Evolutionary conservation across 2,113 vertebrate genomes (phyloP), one percentile per base, ranked within the genome.

Genomic region (Nannobrachium achirus): DNA sequence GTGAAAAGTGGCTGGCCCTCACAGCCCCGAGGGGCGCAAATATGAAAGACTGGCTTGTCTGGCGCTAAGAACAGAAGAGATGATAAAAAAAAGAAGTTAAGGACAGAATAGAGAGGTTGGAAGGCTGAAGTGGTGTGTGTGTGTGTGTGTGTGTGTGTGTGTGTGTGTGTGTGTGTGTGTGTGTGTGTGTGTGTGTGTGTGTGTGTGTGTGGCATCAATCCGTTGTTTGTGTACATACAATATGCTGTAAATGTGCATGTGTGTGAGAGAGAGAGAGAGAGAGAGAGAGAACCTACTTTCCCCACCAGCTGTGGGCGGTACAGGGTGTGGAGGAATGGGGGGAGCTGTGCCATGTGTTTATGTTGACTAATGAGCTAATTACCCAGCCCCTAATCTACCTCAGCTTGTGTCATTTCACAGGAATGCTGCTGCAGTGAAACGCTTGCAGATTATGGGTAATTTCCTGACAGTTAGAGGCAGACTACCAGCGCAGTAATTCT

Each of bases 11-110:
- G 87, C 87, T 73, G 88, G 89, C 90, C 85, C 92, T 92, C 90
- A 33, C 25, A 91, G 90, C 84, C 89, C 86, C 83, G 88, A 89
- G 82, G 56, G 78, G 83, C 87, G 74, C 88, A 92, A 33, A 92
- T 94, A 92, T 95, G 91, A 96, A 95, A 94, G 91, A 87, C 74
- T 70, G 85, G 87, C 85, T 94, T 95, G 94, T 90, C 91, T 91
- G 62, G 84, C 82, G 81, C 85, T 66, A 75, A 79, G 78, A 83
- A 73, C 83, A 89, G 83, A 73, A 58, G 68, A 80, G 74, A 79
- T 60, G 80, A 75, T 62, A 58, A 64, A 63, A 70, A 61, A 66
- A 82, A 71, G 66, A 61, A 63, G 53, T 41, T 39, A 64, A 41
- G 69, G 64, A 71, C 55, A 80, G 71, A 60, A 76, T 64, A 79